Evolutionary conservation across 2,888 invertebrate species (phyloP), one percentile per base, ranked within the genome.

Genomic region (Noctua pronuba): DNA sequence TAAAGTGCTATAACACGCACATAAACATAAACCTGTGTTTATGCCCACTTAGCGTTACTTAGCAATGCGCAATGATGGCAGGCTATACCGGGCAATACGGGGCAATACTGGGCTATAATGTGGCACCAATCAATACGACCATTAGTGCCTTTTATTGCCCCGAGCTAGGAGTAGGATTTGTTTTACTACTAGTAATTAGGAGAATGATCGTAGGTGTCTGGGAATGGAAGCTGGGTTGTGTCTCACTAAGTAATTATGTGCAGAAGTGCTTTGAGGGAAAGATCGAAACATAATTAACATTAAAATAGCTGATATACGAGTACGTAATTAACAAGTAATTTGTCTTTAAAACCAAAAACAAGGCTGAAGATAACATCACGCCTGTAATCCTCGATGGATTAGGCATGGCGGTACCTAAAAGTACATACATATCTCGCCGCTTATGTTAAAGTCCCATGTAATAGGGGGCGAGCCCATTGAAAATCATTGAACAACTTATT

Each of bases 121-220:
- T 58, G 77, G 77, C 77, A 71, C 71, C 55, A 73, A 84, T 86
- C 84, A 79, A 85, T 84, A 79, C 24, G 31, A 35, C 71, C 75
- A 70, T 84, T 86, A 86, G 70, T 67, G 67, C 55, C 65, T 79
- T 60, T 79, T 74, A 84, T 74, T 72, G 74, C 66, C 58, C 38
- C 18, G 24, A 41, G 44, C 71, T 64, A 41, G 41, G 35, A 73
- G 73, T 44, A 52, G 68, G 73, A 83, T 83, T 82, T 73, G 71
- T 83, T 79, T 83, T 79, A 86, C 75, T 73, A 49, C 73, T 64
- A 64, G 76, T 86, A 76, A 79, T 84, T 79, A 84, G 75, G 24
- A 41, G 60, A 62, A 60, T 38, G 31, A 44, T 44, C 31, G 78
- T 35, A 73, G 86, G 72, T 70, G 84, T 82, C 65, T 69, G 44